Base-by-base conservation (phyloP, 2,888 invertebrate genomes). In the Heteromyza rotundicornis region DNA sequence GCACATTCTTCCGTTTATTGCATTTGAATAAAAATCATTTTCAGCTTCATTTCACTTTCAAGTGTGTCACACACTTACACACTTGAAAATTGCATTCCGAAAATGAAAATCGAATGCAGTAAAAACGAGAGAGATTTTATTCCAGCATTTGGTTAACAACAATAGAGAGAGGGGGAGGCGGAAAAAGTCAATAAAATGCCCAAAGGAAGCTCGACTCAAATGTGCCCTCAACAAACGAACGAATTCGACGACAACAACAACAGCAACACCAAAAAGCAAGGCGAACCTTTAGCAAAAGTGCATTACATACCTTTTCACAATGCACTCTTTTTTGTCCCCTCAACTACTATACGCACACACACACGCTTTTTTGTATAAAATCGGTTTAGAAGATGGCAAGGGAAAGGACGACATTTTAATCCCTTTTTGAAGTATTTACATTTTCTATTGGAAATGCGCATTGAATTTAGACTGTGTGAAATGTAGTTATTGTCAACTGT, bases 41-140 rank as follows among this genome's bases (percentile, higher is more conserved):
- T 79, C 80, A 78, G 75, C 80, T 79, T 77, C 78, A 80, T 79
- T 79, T 80, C 80, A 78, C 75, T 74, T 75, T 75, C 75, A 70
- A 78, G 79, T 75, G 72, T 70, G 72, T 65, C 70, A 72, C 69
- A 67, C 60, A 69, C 67, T 67, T 64, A 60, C 60, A 52, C 7
- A 20, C 3, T 51, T 36, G 58, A 19, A 53, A 32, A 59, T 56
- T 32, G 50, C 51, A 49, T 12, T 44, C 24, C 20, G 44, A 55
- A 40, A 55, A n/a, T 8, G 54, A 12, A 17, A 20, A 40, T 40
- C n/a, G 20, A 20, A 20, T n/a, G 23, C 24, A 51, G 14, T 20
- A 19, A 35, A 8, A 19, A 14, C 12, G 14, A 35, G n/a, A 56
- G 54, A 63, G n/a, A 62, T 51, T 70, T 73, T n/a, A n/a, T n/a